These are phyloP conservation scores for Corydoras sp. DNA, from an alignment of 2,113 vertebrate genomes.

Conservation along the genomic window DNA sequence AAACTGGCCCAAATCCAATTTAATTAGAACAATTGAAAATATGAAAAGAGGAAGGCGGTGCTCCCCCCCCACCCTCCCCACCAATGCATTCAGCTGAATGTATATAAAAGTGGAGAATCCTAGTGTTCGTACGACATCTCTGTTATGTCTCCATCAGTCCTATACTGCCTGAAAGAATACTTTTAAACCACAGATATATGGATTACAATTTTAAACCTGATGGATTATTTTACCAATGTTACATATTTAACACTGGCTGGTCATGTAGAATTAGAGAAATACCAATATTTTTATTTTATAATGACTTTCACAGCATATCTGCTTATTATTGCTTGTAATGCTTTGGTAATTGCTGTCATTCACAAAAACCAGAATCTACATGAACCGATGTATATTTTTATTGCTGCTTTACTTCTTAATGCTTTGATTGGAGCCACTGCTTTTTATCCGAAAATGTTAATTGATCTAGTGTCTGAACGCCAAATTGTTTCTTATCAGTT, in stretches of 20 bases:
- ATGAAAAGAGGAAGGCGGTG: too few species aligned
- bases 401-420: conserved; percentile 7
- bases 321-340: not conserved
- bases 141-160: too few species aligned
- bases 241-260: conserved; percentile 5
- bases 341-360: conserved; percentile 3
- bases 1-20: too few species aligned
- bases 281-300: conserved; percentile 8
- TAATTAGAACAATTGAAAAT: too few species aligned
- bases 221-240: conserved; percentile 7
- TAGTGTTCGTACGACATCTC: too few species aligned
- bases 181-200: too few species aligned
- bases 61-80: too few species aligned
- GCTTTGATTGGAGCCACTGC: not conserved
- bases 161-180: too few species aligned
- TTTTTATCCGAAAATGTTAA: conserved; percentile 3
- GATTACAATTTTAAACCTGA: not conserved
- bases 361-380: not conserved
- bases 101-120: too few species aligned
- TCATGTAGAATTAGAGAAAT: conserved; percentile 13
- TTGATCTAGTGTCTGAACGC: not conserved
- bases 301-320: not conserved
- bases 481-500: too few species aligned
- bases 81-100: too few species aligned
- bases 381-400: conserved; percentile 20